These are phyloP conservation scores for Hydrolagus colliei DNA, from an alignment of 2,797 vertebrate genomes.

Conservation along the genomic window DNA sequence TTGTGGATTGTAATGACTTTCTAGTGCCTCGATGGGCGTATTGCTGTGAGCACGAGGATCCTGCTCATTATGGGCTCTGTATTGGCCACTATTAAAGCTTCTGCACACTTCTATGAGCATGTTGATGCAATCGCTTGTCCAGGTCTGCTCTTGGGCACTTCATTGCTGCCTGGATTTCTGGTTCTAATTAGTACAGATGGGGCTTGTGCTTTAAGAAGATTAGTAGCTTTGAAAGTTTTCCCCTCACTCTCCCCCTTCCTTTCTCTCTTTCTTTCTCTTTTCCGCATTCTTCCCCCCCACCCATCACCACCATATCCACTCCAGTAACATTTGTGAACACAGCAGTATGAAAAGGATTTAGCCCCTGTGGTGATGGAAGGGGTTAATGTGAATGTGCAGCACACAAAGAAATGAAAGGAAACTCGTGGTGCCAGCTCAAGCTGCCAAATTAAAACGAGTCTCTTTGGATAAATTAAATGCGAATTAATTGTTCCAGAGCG, in stretches of 20 bases:
- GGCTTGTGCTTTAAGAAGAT: slow-evolving; percentile 52
- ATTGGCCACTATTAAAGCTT: background rate
- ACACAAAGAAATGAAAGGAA: background rate
- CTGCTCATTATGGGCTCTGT: background rate
- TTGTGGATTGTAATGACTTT: no score
- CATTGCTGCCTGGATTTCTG: slow-evolving; percentile 49
- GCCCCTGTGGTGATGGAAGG: slow-evolving; percentile 32
- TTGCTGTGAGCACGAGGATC: no score
- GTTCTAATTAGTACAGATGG: slow-evolving; percentile 55
- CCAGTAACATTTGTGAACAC: slow-evolving; percentile 41
- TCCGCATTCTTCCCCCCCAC: no score
- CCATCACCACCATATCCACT: slow-evolving; percentile 33
- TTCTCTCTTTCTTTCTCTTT: slow-evolving; percentile 33
- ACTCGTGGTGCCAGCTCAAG: background rate
- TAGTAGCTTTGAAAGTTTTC: slow-evolving; percentile 48
- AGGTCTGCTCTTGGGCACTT: slow-evolving; percentile 37
- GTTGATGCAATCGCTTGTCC: background rate
- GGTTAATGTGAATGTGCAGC: slow-evolving; percentile 39
- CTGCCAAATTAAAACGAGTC: background rate
- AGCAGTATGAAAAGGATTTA: slow-evolving; percentile 36
- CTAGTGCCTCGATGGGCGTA: no score
- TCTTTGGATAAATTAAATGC: background rate
- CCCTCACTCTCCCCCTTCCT: background rate
- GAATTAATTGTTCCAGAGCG: background rate
- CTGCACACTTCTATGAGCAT: background rate